A percentile compares a stretch with the other conserved stretches of the same genome.
Evolutionary conservation across 1,140 invertebrate species (phyloP).

Genomic region (Gerris buenoi): DNA sequence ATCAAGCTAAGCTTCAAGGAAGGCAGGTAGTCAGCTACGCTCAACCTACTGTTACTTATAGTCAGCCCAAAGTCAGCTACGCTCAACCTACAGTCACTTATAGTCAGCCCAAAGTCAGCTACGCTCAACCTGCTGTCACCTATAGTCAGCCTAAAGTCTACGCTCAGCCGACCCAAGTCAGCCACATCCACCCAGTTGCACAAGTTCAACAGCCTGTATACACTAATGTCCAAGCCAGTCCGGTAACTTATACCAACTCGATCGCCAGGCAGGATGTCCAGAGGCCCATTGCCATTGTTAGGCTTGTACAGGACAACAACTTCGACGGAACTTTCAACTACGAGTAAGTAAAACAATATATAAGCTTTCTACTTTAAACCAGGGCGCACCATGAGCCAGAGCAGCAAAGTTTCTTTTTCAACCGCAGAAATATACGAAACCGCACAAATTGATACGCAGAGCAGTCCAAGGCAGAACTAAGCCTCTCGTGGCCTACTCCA

Average conservation of each 20-base stretch:
- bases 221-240: not conserved
- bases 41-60: not conserved
- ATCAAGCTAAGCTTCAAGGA: not conserved
- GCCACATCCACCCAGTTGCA: not conserved
- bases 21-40: not conserved
- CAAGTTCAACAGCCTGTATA: not conserved
- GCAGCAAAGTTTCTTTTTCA: too few species aligned
- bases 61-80: not conserved
- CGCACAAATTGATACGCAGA: too few species aligned
- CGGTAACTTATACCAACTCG: not conserved
- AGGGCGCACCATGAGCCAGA: too few species aligned
- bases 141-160: not conserved
- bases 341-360: slow-evolving; percentile 1
- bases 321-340: slow-evolving; percentile 3
- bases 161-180: not conserved
- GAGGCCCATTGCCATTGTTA: not conserved
- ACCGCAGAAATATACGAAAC: too few species aligned
- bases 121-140: not conserved
- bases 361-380: too few species aligned
- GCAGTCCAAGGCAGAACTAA: too few species aligned
- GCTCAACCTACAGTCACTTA: not conserved
- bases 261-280: not conserved
- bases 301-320: not conserved
- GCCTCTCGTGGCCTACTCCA: too few species aligned
- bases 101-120: not conserved